Percentiles rank a stretch among this genome's conserved stretches.
Conservation (phyloP, 1,140 invertebrate genomes). For the Orchestia grillus region DNA sequence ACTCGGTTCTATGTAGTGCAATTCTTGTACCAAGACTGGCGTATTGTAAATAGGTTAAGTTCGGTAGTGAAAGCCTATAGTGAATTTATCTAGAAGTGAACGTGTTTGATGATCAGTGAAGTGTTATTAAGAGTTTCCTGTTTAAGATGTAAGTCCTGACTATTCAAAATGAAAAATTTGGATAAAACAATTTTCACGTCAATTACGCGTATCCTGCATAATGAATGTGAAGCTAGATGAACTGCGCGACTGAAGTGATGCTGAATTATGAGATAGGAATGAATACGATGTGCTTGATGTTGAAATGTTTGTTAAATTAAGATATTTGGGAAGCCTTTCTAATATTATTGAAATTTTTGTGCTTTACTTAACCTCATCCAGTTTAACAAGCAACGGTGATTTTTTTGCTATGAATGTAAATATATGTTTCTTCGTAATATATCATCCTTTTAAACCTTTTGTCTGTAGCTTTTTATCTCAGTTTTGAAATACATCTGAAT, state of each 20-base stretch:
- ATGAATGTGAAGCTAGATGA: background rate
- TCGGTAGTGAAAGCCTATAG: background rate
- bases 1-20: background rate
- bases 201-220: background rate
- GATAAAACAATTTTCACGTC: background rate
- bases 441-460: background rate
- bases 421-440: background rate
- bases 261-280: background rate
- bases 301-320: background rate
- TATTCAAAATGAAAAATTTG: background rate
- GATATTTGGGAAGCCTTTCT: background rate
- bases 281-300: background rate
- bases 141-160: background rate
- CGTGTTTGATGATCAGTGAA: background rate
- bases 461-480: background rate
- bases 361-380: background rate
- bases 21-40: background rate
- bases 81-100: background rate
- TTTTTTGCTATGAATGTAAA: background rate
- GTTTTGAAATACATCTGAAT: no score
- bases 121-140: background rate
- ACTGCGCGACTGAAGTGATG: background rate
- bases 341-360: background rate
- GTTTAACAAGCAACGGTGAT: background rate
- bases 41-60: background rate